A percentile compares a stretch with the other conserved stretches of the same genome.
Conservation (phyloP, 2,797 vertebrate species). For the Cuniculus paca region DNA sequence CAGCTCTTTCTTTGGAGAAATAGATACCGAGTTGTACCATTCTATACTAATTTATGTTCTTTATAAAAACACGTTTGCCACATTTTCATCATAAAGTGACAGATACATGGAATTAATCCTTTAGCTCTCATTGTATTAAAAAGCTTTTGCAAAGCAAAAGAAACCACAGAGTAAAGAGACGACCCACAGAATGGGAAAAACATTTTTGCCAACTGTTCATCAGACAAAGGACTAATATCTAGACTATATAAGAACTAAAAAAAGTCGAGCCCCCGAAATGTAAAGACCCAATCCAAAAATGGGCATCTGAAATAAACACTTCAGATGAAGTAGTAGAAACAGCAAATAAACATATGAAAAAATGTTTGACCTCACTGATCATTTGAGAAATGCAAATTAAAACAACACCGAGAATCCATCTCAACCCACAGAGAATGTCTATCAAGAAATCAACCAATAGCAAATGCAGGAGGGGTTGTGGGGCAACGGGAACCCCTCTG, state of each 20-base stretch:
- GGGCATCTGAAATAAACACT: not conserved
- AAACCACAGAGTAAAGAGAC: not conserved
- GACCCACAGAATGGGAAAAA: not conserved
- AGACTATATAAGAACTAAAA: not conserved
- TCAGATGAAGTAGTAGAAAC: not conserved
- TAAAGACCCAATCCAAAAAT: not conserved
- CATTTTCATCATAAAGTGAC: conserved; percentile 49
- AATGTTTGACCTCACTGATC: not conserved
- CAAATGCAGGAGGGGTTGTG: not conserved
- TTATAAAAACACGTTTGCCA: conserved; percentile 6
- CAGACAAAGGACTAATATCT: not conserved
- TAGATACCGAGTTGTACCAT: conserved; percentile 51
- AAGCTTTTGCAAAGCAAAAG: not conserved
- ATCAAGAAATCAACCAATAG: not conserved
- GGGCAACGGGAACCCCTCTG: not conserved
- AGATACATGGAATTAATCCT: conserved; percentile 52
- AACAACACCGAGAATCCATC: not conserved
- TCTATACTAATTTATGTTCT: conserved; percentile 45
- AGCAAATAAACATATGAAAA: not conserved
- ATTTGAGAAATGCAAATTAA: not conserved
- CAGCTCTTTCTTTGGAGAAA: conserved; percentile 64
- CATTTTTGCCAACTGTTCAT: not conserved
- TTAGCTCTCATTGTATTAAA: not conserved
- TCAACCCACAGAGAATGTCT: not conserved
- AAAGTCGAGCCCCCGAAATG: not conserved